Base-by-base conservation (phyloP, 2,888 invertebrate genomes). In the Tenthredo distinguenda region DNA sequence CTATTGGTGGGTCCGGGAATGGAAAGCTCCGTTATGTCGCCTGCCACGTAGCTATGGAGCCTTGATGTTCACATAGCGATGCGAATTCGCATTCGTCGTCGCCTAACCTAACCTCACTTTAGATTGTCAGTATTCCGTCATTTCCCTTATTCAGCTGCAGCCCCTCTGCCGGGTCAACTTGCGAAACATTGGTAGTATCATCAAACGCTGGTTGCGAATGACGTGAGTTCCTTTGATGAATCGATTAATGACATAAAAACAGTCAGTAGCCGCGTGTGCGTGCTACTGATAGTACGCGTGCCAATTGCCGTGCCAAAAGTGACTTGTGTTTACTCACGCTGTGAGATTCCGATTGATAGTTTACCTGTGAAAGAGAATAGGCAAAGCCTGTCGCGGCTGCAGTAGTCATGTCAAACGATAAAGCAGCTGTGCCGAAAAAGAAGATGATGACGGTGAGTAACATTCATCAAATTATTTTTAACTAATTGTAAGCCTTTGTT, bases 371-470 rank as follows among this genome's bases (percentile, higher is more conserved):
- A 47, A 26, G 15, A 77, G 31, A 55, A 31, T 77, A 50, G 50
- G 34, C 37, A 5, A 47, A 34, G 55, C 31, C 34, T 10, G 26
- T 10, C n/a, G 9, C n/a, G 15, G 15, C 18, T 50, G 31, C 15
- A 9, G 6, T 50, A 81, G 40, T 62, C 55, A 85, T 85, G 85
- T 85, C 85, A 10, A 65, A 82, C 81, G 85, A 81, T 26, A 72
- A 43, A 58, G 68, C 21, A 77, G 88, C 90, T 85, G 86, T 86
- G 55, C 89, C 90, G 26, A 91, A 89, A 72, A 92, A 92, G 87
- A 89, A 88, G 84, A 87, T 90, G 83, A 91, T 92, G 91, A 90
- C 90, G 88, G 92, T 91, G 90, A 43, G 88, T 87, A 34, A 4
- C 0, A 55, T 50, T 2, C 5, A 26, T 62, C 58, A 58, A 62